Evolutionary conservation across 2,888 invertebrate genomes (phyloP).

Genomic region (Criorhina ranunculi): DNA sequence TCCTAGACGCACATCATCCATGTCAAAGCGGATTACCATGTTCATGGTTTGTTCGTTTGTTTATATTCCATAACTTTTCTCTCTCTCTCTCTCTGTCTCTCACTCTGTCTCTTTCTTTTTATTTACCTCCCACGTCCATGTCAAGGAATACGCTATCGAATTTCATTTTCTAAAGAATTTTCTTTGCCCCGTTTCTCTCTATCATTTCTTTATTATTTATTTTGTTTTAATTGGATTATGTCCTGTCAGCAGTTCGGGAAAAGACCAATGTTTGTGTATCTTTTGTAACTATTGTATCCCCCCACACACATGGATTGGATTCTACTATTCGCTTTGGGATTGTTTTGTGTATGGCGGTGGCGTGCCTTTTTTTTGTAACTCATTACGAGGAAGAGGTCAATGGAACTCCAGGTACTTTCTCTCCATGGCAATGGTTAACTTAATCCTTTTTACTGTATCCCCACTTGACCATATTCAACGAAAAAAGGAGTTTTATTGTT

Average conservation of each 20-base stretch:
- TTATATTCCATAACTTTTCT: neutral
- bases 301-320: too few species aligned
- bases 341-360: neutral
- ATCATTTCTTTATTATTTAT: slow-evolving; percentile 52
- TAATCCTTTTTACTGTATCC: slow-evolving; percentile 58
- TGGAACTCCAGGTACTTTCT: slow-evolving; percentile 43
- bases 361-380: slow-evolving; percentile 2
- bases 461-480: slow-evolving; percentile 64
- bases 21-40: slow-evolving; percentile 42
- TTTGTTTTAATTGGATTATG: slow-evolving; percentile 70
- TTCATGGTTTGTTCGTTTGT: slow-evolving; percentile 13
- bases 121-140: too few species aligned
- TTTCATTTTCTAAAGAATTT: slow-evolving; percentile 36
- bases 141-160: neutral
- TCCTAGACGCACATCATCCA: slow-evolving; percentile 38
- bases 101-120: too few species aligned
- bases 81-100: too few species aligned
- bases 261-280: slow-evolving; percentile 18
- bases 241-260: slow-evolving; percentile 47
- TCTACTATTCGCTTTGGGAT: neutral
- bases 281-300: slow-evolving; percentile 26
- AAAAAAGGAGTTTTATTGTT: slow-evolving; percentile 56
- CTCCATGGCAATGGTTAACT: slow-evolving; percentile 37
- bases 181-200: neutral
- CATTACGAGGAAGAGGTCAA: slow-evolving; percentile 45